Evolutionary conservation across 2,888 invertebrate species (phyloP).

Genomic region (Arge pagana): DNA sequence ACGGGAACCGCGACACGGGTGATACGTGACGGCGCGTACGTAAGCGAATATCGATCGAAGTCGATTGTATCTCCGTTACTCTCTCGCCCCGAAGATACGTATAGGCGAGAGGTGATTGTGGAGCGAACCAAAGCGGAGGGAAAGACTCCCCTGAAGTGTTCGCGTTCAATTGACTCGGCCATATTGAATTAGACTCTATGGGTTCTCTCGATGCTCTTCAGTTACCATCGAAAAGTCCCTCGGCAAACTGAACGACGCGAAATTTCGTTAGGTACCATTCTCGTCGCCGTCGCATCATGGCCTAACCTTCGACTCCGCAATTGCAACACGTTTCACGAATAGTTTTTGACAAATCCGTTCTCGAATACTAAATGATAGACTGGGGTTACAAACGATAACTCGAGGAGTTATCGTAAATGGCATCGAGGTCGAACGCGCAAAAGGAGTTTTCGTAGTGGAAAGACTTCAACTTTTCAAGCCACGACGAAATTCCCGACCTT

Average conservation of each 20-base stretch:
- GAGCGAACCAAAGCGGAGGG: constrained; percentile 19
- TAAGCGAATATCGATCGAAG: constrained; percentile 47
- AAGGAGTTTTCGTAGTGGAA: too few species aligned
- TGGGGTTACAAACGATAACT: too few species aligned
- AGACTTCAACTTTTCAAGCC: too few species aligned
- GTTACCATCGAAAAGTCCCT: background rate
- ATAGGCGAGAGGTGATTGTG: constrained; percentile 20
- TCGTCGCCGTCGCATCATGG: too few species aligned
- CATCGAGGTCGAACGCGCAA: too few species aligned
- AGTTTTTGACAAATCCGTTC: too few species aligned
- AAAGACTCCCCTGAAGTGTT: constrained; percentile 36
- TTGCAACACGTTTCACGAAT: constrained; percentile 42
- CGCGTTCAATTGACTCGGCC: constrained; percentile 54
- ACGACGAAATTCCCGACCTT: too few species aligned
- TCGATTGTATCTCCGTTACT: constrained; percentile 43
- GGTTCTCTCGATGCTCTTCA: constrained; percentile 48
- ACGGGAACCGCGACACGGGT: too few species aligned
- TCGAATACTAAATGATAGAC: too few species aligned
- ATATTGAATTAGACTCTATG: constrained; percentile 57
- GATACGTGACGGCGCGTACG: too few species aligned
- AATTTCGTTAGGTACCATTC: background rate
- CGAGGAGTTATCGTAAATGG: too few species aligned
- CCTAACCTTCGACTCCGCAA: too few species aligned
- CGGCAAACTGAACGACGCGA: background rate
- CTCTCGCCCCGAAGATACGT: constrained; percentile 29